Base-by-base conservation (phyloP, 2,797 vertebrate species). In the Taenioides sp. region DNA sequence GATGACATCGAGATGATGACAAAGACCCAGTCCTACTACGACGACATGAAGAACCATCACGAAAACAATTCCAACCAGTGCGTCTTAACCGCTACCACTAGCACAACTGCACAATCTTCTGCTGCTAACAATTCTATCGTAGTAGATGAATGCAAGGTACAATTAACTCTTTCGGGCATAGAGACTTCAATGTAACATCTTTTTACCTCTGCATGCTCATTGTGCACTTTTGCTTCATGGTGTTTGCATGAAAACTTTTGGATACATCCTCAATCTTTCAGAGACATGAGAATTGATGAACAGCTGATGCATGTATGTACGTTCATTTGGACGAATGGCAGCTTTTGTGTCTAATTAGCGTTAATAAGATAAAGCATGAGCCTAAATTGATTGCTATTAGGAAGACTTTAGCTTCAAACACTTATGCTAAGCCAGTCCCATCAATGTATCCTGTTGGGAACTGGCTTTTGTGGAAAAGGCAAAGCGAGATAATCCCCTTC, bases 111-210 rank as follows among this genome's bases (percentile, higher is more conserved):
- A 70, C 75, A 62, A 62, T 62, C 78, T 27, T 91, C 95, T 43
- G 77, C 87, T 76, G 95, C 96, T 94, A 96, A 98, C 94, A 98
- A 96, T 95, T 96, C 97, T 88, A 94, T 97, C 89, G 92, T 97
- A 93, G 95, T 97, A 96, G 97, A 99, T 95, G 98, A 99, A 89
- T 96, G 96, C 97, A 97, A 99, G 97, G 98, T 99, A 99, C 94
- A 93, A 91, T 94, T 97, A 92, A 95, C 90, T 81, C 96, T 98
- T 95, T 91, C 95, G 72, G 94, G 96, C 94, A 91, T 97, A 87
- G 97, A 97, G 91, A 97, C 95, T 72, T 96, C 93, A 92, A 96
- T 96, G 88, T 98, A 96, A 93, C 81, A 86, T 78, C 62, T 34
- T 17, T 88, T 88, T 66, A 78, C 82, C 88, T 82, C 90, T 87